Base-by-base conservation (phyloP, 2,113 vertebrate genomes). In the Oryzias curvinotus region DNA sequence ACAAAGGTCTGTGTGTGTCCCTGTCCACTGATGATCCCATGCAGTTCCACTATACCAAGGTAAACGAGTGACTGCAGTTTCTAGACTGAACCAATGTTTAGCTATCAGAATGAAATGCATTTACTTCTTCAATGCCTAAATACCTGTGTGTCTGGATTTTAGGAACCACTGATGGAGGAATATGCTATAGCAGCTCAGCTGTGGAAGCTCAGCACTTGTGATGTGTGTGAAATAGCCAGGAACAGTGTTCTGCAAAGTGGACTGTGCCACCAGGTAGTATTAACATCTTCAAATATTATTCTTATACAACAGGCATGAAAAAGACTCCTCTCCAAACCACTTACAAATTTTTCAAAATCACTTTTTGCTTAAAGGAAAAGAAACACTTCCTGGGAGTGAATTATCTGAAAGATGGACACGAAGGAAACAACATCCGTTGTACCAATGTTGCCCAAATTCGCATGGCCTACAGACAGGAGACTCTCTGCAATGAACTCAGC, bases 1-100 rank as follows among this genome's bases (percentile, higher is more conserved):
- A 96, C 53, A 98, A 98, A 82, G 96, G 95, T 5, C 90, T 98
- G 28, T 93, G 90, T 0, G 89, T 98, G 25, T 98, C 96, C 41
- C 88, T 98, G 62, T 97, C 95, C 73, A 98, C 96, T 0, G 96
- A 98, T 6, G 96, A 97, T 49, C 96, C 96, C 46, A 94, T 98
- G 95, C 96, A 96, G 84, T 98, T 98, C 74, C 96, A 98, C 77
- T 97, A 97, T 68, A 97, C 96, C 7, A 98, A 97, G 95, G 96
- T 97, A 85, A 85, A 59, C 14, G 41, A 49, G 25, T 5, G 26
- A 41, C 51, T 14, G 14, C 30, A 45, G 63, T 56, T 77, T 68
- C 16, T 8, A 45, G 5, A 13, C 17, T 61, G 2, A 50, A 44
- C 46, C 13, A 17, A 4, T 21, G 15, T 17, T 56, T 17, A n/a